These are phyloP conservation scores for Coelopa frigida DNA, from an alignment of 1,140 invertebrate species.

Conservation along the genomic window DNA sequence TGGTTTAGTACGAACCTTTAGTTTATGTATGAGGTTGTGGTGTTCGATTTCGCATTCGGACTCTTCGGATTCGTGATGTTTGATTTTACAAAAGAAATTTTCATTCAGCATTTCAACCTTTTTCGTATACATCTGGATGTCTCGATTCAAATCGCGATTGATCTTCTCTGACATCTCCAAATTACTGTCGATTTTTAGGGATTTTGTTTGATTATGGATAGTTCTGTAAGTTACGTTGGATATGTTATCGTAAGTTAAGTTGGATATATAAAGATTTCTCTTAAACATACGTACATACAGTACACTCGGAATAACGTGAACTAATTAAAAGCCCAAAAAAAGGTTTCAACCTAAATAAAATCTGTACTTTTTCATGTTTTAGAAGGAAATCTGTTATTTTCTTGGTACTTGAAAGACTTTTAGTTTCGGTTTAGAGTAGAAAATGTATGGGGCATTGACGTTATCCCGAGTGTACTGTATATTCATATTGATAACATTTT, in stretches of 20 bases:
- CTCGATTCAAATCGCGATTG: conserved; percentile 51
- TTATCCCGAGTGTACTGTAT: too few relatives aligned
- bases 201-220: conserved; percentile 66
- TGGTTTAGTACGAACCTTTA: conserved; percentile 49
- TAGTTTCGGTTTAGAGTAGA: too few relatives aligned
- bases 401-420: too few relatives aligned
- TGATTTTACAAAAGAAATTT: conserved; percentile 52
- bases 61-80: conserved; percentile 54
- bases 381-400: too few relatives aligned
- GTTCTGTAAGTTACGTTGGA: conserved; percentile 47
- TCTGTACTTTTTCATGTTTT: too few relatives aligned
- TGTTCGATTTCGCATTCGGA: conserved; percentile 51
- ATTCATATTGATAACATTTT: neutral
- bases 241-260: too few relatives aligned
- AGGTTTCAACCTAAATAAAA: neutral
- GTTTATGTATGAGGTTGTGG: conserved; percentile 50
- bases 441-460: too few relatives aligned
- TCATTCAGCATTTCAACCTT: conserved; percentile 54
- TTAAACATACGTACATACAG: too few relatives aligned
- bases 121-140: conserved; percentile 53
- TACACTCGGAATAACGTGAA: too few relatives aligned
- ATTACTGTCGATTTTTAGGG: conserved; percentile 58
- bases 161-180: conserved; percentile 52
- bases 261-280: too few relatives aligned
- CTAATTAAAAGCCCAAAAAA: neutral